Base-by-base conservation (phyloP, 2,888 invertebrate genomes). In the Amphipoea lucens region DNA sequence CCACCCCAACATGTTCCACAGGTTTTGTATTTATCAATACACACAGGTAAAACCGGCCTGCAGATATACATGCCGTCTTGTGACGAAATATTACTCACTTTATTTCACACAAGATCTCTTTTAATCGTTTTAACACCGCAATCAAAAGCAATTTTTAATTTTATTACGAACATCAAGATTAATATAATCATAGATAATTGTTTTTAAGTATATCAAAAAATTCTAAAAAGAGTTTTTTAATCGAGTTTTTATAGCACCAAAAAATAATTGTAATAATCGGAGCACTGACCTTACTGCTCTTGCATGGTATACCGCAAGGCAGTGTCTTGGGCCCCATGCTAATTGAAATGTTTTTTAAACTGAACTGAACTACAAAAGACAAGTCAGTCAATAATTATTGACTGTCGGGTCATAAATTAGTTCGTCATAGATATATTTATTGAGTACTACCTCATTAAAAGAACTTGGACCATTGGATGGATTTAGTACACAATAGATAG, bases 11-110 rank as follows among this genome's bases (percentile, higher is more conserved):
- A 79, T 83, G 88, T 87, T 88, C 42, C 78, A 72, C 88, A 76
- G 88, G 88, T 87, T 87, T 77, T 67, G 76, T 76, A 76, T 87
- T 87, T 87, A 85, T 87, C 86, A 80, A 82, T 68, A 80, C 76
- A 54, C 68, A 48, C 78, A 75, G 76, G 83, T 81, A 76, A 79
- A 82, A 88, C 83, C 88, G 85, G 87, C 40, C 77, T 78, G 60
- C 69, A 76, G 78, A 66, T 78, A n/a, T 57, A 83, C 69, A 42
- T 65, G 63, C 67, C 36, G 54, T 20, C 54, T 63, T 45, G 80
- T 87, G 83, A 87, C 86, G 75, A 85, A 87, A 87, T 85, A 76
- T 77, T 79, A n/a, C n/a, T 73, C 45, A 77, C 66, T 79, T 72
- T 63, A 77, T 65, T 67, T 78, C 69, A 70, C 42, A 54, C 40